These are phyloP conservation scores for Philantomba maxwellii DNA, from an alignment of 2,113 vertebrate species.

Conservation along the genomic window DNA sequence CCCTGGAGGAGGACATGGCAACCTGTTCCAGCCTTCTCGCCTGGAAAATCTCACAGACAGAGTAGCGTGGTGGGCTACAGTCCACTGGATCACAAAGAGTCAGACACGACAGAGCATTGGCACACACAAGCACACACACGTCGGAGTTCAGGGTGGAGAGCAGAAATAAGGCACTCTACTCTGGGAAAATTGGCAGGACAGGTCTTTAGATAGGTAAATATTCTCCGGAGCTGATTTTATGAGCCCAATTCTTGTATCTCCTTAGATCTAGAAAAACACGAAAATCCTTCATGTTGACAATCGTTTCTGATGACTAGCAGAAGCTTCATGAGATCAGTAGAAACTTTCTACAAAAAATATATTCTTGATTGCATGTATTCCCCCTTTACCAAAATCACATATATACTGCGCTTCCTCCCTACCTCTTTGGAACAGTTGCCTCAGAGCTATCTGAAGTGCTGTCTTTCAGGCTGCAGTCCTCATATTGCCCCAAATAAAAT, in stretches of 20 bases:
- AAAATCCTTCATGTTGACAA: not conserved
- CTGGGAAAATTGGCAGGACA: not conserved
- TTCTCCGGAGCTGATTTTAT: not conserved
- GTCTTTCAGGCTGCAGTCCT: not conserved
- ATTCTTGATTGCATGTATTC: not conserved
- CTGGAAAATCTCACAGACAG: not conserved
- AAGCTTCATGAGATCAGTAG: not conserved
- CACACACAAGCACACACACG: not conserved
- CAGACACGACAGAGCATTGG: fast-evolving
- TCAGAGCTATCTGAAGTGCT: not conserved
- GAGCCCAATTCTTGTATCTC: not conserved
- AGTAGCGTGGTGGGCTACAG: not conserved
- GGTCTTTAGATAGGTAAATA: not conserved
- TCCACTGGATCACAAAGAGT: not conserved
- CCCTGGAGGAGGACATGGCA: not conserved
- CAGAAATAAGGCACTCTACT: not conserved
- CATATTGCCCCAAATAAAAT: not conserved
- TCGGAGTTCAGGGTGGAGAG: not conserved
- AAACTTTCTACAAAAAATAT: not conserved
- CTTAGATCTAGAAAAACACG: not conserved
- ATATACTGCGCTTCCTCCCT: not conserved
- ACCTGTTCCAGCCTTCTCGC: not conserved
- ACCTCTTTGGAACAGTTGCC: not conserved
- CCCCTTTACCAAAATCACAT: not conserved
- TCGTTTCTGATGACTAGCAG: not conserved